Percentiles rank a stretch among this genome's conserved stretches.
These are phyloP conservation scores for Notarius lentiginosus DNA, from an alignment of 2,113 vertebrate species.

Conservation along the genomic window DNA sequence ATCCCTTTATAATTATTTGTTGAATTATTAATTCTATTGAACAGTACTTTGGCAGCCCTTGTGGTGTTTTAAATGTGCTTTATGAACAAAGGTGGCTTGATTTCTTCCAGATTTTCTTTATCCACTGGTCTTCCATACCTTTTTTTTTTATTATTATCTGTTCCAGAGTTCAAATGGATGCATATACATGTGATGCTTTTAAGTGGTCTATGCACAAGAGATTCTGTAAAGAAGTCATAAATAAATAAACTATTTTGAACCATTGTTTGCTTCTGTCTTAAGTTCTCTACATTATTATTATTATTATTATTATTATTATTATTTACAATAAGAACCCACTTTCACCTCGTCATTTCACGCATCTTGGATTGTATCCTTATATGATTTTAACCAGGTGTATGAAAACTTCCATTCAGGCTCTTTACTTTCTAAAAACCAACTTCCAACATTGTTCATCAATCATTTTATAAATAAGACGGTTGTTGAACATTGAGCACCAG, in stretches of 20 bases:
- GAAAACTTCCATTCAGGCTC: background rate
- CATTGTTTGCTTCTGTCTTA: background rate
- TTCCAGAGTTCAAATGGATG: background rate
- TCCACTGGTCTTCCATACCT: background rate
- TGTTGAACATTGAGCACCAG: background rate
- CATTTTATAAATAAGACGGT: background rate
- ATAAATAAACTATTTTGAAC: conserved; percentile 38
- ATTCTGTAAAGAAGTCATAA: background rate
- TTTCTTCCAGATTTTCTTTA: background rate
- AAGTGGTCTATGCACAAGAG: conserved; percentile 24
- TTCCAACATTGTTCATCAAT: background rate
- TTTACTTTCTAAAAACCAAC: background rate
- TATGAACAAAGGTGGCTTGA: background rate
- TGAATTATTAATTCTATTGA: background rate
- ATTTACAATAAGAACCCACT: background rate
- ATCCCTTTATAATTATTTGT: background rate
- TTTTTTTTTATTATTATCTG: background rate
- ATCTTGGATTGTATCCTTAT: background rate
- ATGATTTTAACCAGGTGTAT: background rate
- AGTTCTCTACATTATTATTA: background rate
- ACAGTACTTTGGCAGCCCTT: background rate
- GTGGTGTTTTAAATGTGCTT: background rate
- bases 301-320: background rate
- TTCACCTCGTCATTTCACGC: background rate
- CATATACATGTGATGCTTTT: background rate